Conservation (phyloP, 2,113 vertebrate species). For the Strix uralensis region DNA sequence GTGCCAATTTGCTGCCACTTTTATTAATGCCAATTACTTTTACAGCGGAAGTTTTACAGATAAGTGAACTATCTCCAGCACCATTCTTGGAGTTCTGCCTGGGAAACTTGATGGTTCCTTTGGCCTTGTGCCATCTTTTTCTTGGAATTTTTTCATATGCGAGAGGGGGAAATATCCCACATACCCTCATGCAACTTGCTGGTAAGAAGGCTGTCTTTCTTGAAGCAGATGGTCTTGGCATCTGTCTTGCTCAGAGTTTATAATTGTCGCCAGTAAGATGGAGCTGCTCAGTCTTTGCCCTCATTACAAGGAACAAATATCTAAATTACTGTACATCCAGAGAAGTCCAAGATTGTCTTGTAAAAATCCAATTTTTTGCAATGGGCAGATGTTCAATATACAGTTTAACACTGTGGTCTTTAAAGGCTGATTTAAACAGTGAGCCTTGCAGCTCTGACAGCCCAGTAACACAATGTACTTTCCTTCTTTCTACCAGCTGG, state of each 20-base stretch:
- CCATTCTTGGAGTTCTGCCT: background rate
- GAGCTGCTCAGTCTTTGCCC: conserved; percentile 9
- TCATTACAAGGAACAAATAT: background rate
- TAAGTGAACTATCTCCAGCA: background rate
- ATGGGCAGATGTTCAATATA: background rate
- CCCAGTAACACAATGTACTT: background rate
- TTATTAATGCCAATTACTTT: background rate
- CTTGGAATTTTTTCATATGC: background rate
- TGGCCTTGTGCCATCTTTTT: background rate
- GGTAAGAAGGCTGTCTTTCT: background rate
- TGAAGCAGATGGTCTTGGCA: conserved; percentile 41
- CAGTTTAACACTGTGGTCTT: background rate
- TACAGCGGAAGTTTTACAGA: background rate
- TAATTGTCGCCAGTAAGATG: conserved; percentile 1
- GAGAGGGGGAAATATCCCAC: background rate
- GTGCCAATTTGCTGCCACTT: background rate
- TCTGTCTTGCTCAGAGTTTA: conserved; percentile 17
- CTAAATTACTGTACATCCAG: background rate
- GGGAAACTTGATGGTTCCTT: background rate
- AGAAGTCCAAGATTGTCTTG: background rate
- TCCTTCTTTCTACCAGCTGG: conserved; percentile 19
- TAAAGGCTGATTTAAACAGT: background rate
- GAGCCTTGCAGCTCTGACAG: background rate
- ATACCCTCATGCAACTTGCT: background rate
- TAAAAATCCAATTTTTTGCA: background rate